Evolutionary conservation across 1,140 invertebrate species (phyloP).

Genomic region (Zaprionus taronus): DNA sequence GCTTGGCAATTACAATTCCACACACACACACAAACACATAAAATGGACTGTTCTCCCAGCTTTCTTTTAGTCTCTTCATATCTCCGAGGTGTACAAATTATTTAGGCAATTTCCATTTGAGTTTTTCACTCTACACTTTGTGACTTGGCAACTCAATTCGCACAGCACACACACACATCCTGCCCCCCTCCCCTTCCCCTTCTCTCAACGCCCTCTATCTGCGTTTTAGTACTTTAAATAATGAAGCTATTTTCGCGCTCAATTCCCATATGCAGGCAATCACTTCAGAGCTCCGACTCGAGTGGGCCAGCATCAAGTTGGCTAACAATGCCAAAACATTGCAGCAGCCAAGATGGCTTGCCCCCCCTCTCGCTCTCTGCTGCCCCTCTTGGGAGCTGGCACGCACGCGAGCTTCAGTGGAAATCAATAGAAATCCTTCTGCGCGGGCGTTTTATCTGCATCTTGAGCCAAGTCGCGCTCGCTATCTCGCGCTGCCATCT

Average conservation of each 20-base stretch:
- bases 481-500: conserved; percentile 56
- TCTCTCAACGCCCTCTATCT: neutral
- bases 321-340: conserved; percentile 38
- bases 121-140: conserved; percentile 26
- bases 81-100: conserved; percentile 75
- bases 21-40: neutral
- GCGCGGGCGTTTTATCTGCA: conserved; percentile 59
- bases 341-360: conserved; percentile 8
- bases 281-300: conserved; percentile 58
- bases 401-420: conserved; percentile 26
- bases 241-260: conserved; percentile 81
- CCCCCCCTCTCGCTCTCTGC: neutral
- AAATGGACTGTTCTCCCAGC: neutral
- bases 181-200: conserved; percentile 12
- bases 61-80: conserved; percentile 13
- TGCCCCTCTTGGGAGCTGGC: neutral
- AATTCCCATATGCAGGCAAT: conserved; percentile 79
- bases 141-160: conserved; percentile 57
- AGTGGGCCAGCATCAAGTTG: conserved; percentile 42
- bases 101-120: conserved; percentile 70
- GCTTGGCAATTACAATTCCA: neutral
- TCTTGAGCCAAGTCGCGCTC: conserved; percentile 24
- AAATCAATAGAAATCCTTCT: conserved; percentile 46
- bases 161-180: conserved; percentile 49
- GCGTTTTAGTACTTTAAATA: conserved; percentile 74